A percentile compares a stretch with the other conserved stretches of the same genome.
These are phyloP conservation scores for Eucera pruinosa DNA, from an alignment of 2,888 invertebrate genomes.

Conservation along the genomic window DNA sequence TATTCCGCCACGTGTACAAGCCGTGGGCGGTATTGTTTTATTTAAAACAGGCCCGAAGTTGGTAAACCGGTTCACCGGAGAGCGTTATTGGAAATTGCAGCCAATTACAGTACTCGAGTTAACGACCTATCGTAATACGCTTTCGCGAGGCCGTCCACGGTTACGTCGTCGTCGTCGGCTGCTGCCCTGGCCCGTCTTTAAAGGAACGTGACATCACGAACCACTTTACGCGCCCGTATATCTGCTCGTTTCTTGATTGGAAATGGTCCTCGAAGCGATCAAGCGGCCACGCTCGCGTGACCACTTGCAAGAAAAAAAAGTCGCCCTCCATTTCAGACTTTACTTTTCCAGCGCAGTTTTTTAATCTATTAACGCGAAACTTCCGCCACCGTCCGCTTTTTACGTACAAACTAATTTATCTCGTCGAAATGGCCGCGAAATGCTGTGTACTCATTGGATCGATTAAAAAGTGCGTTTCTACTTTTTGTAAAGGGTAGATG, in stretches of 20 bases:
- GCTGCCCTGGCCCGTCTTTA: constrained; percentile 41
- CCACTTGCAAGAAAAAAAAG: constrained; percentile 15
- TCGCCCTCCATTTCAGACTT: not conserved
- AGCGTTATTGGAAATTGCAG: constrained; percentile 68
- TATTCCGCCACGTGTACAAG: no score
- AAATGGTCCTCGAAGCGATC: constrained; percentile 12
- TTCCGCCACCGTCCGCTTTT: no score
- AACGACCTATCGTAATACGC: constrained; percentile 68
- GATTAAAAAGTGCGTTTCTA: no score
- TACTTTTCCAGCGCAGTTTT: no score
- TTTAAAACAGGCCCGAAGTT: constrained; percentile 45
- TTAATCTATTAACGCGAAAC: no score
- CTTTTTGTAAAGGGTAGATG: no score
- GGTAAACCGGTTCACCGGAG: constrained; percentile 15
- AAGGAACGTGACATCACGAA: constrained; percentile 55
- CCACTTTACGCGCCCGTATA: constrained; percentile 41
- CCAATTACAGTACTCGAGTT: constrained; percentile 66
- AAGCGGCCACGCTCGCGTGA: constrained; percentile 9
- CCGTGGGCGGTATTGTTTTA: constrained; percentile 62
- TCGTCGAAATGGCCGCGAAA: no score
- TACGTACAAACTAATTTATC: no score
- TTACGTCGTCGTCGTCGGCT: constrained; percentile 16
- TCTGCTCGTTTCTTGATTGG: constrained; percentile 24
- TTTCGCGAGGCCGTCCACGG: constrained; percentile 40
- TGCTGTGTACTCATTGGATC: no score